Evolutionary conservation across 2,113 vertebrate species (phyloP).

Genomic region (Vidua chalybeata): DNA sequence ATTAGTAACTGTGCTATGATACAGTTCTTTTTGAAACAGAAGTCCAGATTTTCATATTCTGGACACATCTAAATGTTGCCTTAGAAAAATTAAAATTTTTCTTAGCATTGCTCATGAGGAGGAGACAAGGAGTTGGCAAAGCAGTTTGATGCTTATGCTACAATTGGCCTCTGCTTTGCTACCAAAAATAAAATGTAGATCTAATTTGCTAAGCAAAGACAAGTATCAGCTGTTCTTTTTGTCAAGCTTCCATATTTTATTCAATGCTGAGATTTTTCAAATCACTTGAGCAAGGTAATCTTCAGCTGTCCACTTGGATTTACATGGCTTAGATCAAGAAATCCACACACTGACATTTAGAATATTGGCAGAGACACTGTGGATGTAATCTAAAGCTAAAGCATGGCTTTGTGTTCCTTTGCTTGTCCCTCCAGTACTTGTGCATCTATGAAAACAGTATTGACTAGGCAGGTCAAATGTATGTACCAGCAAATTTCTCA

Average conservation of each 20-base stretch:
- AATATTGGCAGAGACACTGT: background rate
- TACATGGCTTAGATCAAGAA: conserved; percentile 20
- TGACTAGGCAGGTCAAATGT: background rate
- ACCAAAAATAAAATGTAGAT: conserved; percentile 29
- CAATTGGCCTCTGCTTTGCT: conserved; percentile 39
- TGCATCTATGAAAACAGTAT: background rate
- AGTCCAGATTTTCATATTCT: background rate
- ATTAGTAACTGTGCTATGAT: background rate
- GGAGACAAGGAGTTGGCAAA: conserved; percentile 31
- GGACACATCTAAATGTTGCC: background rate
- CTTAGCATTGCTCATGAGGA: background rate
- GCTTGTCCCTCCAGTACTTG: background rate
- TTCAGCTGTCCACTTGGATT: conserved; percentile 44
- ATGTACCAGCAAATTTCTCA: background rate
- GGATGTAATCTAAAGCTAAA: background rate
- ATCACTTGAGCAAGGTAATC: conserved; percentile 23
- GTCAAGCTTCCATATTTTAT: conserved; percentile 36
- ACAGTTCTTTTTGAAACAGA: background rate
- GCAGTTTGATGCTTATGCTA: conserved; percentile 12
- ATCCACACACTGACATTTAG: background rate
- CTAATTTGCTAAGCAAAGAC: conserved; percentile 41
- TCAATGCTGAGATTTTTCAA: background rate
- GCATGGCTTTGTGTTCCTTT: background rate
- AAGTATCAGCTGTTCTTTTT: conserved; percentile 54
- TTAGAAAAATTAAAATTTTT: background rate